These are phyloP conservation scores for Tetheella fluctuosa DNA, from an alignment of 2,888 invertebrate genomes.

Conservation along the genomic window DNA sequence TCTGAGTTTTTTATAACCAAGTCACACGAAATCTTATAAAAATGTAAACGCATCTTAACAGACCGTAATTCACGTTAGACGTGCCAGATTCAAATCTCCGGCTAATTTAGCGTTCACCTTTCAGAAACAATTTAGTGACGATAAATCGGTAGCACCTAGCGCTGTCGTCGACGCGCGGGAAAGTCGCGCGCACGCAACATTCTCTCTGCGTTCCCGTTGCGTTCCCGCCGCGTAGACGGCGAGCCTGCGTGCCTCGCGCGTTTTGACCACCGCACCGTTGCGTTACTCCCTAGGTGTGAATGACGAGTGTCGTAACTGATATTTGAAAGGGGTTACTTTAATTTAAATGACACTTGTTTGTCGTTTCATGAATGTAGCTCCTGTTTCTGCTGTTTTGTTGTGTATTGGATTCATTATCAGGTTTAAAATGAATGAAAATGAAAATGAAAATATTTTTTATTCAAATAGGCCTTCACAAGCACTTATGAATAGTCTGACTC, in stretches of 20 bases:
- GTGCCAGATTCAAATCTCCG: slow-evolving; percentile 10
- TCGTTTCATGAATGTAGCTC: slow-evolving; percentile 8
- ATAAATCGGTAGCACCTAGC: slow-evolving; percentile 65
- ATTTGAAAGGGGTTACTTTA: slow-evolving; percentile 34
- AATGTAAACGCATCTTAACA: not conserved
- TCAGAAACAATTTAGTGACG: slow-evolving; percentile 62
- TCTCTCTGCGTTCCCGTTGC: slow-evolving; percentile 31
- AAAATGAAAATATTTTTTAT: no score
- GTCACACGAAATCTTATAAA: no score
- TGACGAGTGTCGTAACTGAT: slow-evolving; percentile 61
- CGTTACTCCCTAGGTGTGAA: slow-evolving; percentile 56
- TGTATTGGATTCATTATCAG: not conserved
- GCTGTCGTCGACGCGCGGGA: slow-evolving; percentile 56
- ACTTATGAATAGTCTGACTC: no score
- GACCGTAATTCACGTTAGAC: slow-evolving; percentile 11
- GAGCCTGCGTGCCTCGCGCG: slow-evolving; percentile 28
- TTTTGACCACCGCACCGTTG: slow-evolving; percentile 17
- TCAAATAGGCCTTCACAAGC: no score
- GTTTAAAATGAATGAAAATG: no score
- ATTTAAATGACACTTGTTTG: slow-evolving; percentile 21
- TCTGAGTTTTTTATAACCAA: no score
- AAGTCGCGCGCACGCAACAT: slow-evolving; percentile 41
- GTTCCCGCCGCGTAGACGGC: slow-evolving; percentile 32
- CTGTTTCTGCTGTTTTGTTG: slow-evolving; percentile 12
- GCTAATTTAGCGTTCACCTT: slow-evolving; percentile 67